Base-by-base conservation (phyloP, 1,140 invertebrate genomes). In the Gonatopus flavifemur region DNA sequence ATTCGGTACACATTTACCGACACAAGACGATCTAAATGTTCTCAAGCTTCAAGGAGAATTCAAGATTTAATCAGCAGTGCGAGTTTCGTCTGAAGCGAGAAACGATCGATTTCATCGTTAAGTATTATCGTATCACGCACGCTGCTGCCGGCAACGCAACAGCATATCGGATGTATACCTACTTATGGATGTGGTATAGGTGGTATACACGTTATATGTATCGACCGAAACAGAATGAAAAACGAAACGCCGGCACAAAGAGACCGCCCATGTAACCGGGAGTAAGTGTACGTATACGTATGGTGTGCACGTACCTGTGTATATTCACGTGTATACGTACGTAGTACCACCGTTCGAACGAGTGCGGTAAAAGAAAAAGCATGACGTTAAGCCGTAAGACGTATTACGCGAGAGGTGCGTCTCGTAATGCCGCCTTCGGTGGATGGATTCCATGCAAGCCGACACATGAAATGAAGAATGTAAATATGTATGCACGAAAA, bases 11-110 rank as follows among this genome's bases (percentile, higher is more conserved):
- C n/a, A n/a, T n/a, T n/a, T 32, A 32, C 12, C 16, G 31, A 32
- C 16, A 13, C n/a, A n/a, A n/a, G n/a, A n/a, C n/a, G 31, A 32
- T 13, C 2, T 7, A 32, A 32, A 13, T 15, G 15, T 32, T 13
- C 24, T 7, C 19, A 21, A 25, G 36, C 13, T n/a, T 30, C 1
- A 31, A 18, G 43, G n/a, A n/a, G n/a, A n/a, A n/a, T n/a, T n/a
- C n/a, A 3, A 54, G 51, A 53, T 53, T 53, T 54, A 49, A 54
- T 54, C 52, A 37, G 31, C n/a, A n/a, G n/a, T n/a, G n/a, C 46
- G 39, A 18, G 40, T 44, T 55, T 51, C 48, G 49, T 39, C 35
- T 55, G 52, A 51, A 55, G 40, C 52, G 52, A 55, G 52, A 45
- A 51, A 55, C 49, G 52, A 55, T 55, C 52, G 52, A 51, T 55